These are phyloP conservation scores for Pseudoips prasinana DNA, from an alignment of 2,888 invertebrate species.

Conservation along the genomic window DNA sequence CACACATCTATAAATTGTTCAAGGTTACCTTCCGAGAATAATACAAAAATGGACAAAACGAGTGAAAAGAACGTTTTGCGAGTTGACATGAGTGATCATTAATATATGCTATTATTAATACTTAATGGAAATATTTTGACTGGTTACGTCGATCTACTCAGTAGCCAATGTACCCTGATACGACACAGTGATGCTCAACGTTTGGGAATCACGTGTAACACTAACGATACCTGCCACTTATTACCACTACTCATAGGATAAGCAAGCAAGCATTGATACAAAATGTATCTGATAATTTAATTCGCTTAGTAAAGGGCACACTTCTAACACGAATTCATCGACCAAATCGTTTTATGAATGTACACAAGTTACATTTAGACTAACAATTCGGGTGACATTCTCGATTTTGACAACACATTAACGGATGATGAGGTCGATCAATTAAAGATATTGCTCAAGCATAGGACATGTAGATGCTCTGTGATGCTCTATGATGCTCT, in stretches of 20 bases:
- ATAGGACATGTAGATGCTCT: constrained; percentile 24
- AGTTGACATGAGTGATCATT: not conserved
- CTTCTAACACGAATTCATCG: not conserved
- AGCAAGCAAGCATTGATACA: not conserved
- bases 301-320: not conserved
- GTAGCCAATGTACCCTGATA: constrained; percentile 9
- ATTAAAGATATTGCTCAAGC: constrained; percentile 18
- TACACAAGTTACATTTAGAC: constrained; percentile 6
- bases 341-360: not conserved
- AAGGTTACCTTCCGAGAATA: constrained; percentile 1
- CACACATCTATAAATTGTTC: constrained; percentile 6
- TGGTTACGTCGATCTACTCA: constrained; percentile 8
- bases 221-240: not conserved
- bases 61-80: not conserved
- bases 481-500: too few species aligned
- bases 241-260: too few species aligned
- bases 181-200: not conserved
- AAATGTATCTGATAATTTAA: not conserved
- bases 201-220: constrained; percentile 1
- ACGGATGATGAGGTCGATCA: constrained; percentile 17
- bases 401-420: constrained; percentile 18
- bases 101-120: not conserved
- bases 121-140: not conserved
- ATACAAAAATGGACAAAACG: not conserved
- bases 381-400: constrained; percentile 12